Evolutionary conservation across 2,797 vertebrate genomes (phyloP), one percentile per base, ranked within the genome.

Genomic region (Hippocampus kuda): DNA sequence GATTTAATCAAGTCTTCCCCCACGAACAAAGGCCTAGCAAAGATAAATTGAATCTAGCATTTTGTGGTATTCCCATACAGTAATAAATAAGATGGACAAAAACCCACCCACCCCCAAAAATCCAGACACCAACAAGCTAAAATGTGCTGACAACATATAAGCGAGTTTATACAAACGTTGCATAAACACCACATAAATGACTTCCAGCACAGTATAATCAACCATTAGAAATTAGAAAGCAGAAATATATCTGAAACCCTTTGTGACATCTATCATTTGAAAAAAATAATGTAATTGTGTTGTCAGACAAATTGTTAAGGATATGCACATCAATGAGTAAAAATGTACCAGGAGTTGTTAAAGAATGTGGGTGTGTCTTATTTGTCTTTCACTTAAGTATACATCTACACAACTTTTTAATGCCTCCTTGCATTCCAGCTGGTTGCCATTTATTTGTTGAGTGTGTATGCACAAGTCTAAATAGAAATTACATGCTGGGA

Each of bases 181-280:
- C 60, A 62, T 62, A 34, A 62, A 62, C 60, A 63, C 38, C 34
- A 42, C 16, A 5, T 7, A 65, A 65, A 65, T 30, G 24, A 65
- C 8, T 27, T 46, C 7, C n/a, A 48, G 24, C 41, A 18, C 24
- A 65, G 41, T 64, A 49, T 34, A 48, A 65, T 16, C 16, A 11
- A 27, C 5, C 27, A 7, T 20, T 48, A 20, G 2, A 10, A 65
- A 7, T 38, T 38, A 38, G 10, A 27, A 60, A 26, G 20, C 4
- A 11, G 5, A 44, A 63, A 42, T 38, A 4, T 6, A 20, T 22
- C 27, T 22, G 16, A 61, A 61, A 20, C 13, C 18, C 59, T 61
- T 61, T 34, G 27, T 18, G 48, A 57, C 56, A 57, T 12, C 15
- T 16, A 61, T 6, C 18, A 18, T 60, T 60, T 3, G 57, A 10